Conservation (phyloP, 1,140 invertebrate genomes). For the Trichonephila clavata region DNA sequence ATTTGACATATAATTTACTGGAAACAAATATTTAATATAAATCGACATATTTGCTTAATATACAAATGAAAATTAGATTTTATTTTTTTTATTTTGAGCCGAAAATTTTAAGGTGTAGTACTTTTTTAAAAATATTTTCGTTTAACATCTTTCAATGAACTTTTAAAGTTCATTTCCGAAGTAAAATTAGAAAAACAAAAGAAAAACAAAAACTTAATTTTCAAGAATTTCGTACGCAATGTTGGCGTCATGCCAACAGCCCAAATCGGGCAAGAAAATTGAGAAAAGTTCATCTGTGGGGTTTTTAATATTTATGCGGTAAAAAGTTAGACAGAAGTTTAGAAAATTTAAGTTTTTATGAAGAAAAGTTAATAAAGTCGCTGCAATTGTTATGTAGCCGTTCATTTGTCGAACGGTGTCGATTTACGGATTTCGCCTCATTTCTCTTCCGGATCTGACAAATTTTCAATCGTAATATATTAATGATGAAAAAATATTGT, state of each 20-base stretch:
- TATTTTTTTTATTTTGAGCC: background rate
- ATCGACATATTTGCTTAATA: background rate
- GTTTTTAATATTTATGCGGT: background rate
- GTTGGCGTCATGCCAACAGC: constrained; percentile 74
- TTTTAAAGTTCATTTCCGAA: background rate
- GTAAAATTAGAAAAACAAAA: background rate
- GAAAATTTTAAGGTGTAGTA: background rate
- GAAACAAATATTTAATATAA: background rate
- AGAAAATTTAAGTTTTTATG: background rate
- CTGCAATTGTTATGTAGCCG: background rate
- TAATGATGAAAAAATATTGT: constrained; percentile 21
- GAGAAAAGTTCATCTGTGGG: constrained; percentile 23
- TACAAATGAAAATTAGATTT: background rate
- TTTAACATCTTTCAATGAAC: background rate
- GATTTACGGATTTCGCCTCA: constrained; percentile 14
- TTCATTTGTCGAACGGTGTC: background rate
- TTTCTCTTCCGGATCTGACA: background rate
- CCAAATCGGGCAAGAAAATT: constrained; percentile 68
- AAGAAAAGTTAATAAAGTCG: no score
- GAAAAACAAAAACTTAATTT: constrained; percentile 4
- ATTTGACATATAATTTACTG: background rate
- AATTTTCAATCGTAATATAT: background rate
- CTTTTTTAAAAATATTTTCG: background rate
- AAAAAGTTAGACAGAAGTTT: background rate
- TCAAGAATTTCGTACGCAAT: constrained; percentile 58